Percentiles rank a stretch among this genome's conserved stretches.
phyloP scores from a whole-genome alignment of 2,113 vertebrate species.

The Hiodon tergisus region DNA sequence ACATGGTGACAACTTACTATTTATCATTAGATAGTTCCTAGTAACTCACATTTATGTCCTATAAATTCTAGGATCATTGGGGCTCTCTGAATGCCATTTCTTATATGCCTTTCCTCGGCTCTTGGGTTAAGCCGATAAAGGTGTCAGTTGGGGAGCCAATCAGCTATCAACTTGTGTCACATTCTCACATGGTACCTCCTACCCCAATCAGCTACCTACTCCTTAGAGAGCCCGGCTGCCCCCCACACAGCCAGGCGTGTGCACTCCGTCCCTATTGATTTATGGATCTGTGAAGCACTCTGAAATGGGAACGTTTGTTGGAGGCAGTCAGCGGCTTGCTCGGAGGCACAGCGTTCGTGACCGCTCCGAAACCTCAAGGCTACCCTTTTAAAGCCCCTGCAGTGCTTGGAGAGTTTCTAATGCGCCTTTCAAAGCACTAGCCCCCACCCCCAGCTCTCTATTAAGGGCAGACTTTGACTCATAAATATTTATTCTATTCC shows the following conservation, averaged over 20 bases:
- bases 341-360: slow-evolving; percentile 23
- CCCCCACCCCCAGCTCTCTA: background rate
- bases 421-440: background rate
- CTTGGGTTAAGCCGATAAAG: background rate
- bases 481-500: slow-evolving; percentile 19
- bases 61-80: no score
- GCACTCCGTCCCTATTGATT: slow-evolving; percentile 32
- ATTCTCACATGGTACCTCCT: background rate
- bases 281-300: slow-evolving; percentile 24
- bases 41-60: no score
- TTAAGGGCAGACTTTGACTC: slow-evolving; percentile 1
- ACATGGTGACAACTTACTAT: no score
- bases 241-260: slow-evolving; percentile 4
- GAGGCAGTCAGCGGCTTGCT: slow-evolving; percentile 25
- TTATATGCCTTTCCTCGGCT: background rate
- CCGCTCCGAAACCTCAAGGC: slow-evolving; percentile 18
- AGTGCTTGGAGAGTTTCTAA: background rate
- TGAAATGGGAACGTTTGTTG: slow-evolving; percentile 21
- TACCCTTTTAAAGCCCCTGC: slow-evolving; percentile 22
- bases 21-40: no score
- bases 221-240: background rate
- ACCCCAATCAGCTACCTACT: background rate
- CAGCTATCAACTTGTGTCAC: background rate
- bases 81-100: background rate
- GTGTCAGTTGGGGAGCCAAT: background rate